Evolutionary conservation across 2,888 invertebrate species (phyloP).

Genomic region (Allophyes oxyacanthae): DNA sequence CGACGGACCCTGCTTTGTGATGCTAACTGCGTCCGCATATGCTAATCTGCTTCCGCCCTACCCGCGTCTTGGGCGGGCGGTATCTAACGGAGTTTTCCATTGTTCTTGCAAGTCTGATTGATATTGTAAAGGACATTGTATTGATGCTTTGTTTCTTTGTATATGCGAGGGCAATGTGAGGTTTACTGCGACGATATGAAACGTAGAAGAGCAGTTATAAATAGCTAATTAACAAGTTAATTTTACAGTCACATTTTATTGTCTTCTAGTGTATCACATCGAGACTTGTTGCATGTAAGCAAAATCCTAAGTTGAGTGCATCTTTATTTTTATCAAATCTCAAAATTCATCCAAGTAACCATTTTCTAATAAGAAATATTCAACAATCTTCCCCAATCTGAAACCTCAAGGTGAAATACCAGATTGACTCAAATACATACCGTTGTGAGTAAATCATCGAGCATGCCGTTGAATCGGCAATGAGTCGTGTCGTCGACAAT

Average conservation of each 20-base stretch:
- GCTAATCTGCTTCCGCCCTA: constrained; percentile 74
- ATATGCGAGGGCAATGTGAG: constrained; percentile 5
- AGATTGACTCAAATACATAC: constrained; percentile 62
- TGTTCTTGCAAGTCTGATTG: constrained; percentile 46
- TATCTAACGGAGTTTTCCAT: constrained; percentile 46
- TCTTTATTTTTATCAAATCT: too few species aligned
- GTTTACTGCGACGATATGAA: constrained; percentile 19
- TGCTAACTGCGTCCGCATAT: constrained; percentile 77
- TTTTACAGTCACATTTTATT: too few species aligned
- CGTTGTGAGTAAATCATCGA: constrained; percentile 73
- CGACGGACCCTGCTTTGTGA: constrained; percentile 70
- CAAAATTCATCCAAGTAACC: too few species aligned
- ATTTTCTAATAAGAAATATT: background rate
- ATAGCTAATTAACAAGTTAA: too few species aligned
- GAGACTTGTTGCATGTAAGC: too few species aligned
- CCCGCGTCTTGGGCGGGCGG: constrained; percentile 66
- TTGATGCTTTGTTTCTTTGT: constrained; percentile 38
- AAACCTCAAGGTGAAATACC: constrained; percentile 42
- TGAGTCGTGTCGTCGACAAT: constrained; percentile 84
- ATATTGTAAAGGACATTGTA: constrained; percentile 37
- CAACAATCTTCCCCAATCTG: constrained; percentile 1
- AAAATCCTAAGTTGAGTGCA: too few species aligned
- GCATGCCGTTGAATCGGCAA: constrained; percentile 73
- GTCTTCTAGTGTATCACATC: too few species aligned
- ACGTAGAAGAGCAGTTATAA: background rate